Conservation (phyloP, 30 jellyfish, hydroid and myxozoan species). For the Mastigias papua region DNA sequence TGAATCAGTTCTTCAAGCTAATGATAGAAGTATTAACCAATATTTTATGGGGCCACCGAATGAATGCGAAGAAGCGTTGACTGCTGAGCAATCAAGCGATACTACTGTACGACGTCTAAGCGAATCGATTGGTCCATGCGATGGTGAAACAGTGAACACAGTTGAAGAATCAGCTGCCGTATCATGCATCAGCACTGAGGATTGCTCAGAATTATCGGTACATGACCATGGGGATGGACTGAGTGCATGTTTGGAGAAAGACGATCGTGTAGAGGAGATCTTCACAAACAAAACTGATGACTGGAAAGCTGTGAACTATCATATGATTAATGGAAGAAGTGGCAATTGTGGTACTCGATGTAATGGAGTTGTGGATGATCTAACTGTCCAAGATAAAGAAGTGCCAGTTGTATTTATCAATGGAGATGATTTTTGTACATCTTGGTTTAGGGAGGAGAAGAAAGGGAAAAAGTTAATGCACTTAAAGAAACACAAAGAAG, state of each 20-base stretch:
- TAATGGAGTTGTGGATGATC: neutral
- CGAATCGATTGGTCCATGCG: neutral
- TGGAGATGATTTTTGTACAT: constrained; percentile 30
- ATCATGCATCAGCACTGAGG: constrained; percentile 1
- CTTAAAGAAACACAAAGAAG: constrained; percentile 1
- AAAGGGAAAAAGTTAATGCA: neutral
- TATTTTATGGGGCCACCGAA: no score
- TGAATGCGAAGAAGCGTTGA: no score
- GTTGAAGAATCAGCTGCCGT: neutral
- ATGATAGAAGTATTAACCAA: no score
- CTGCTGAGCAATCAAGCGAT: no score
- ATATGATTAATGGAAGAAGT: constrained; percentile 1
- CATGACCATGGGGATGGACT: neutral
- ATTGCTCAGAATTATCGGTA: neutral
- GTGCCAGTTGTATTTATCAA: constrained; percentile 20
- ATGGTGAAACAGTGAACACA: neutral
- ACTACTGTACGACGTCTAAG: no score
- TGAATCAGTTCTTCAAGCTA: no score
- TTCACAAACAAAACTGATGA: constrained; percentile 62
- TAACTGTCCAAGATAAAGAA: neutral
- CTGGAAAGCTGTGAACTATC: constrained; percentile 64
- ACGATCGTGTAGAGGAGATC: constrained; percentile 40
- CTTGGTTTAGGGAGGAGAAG: constrained; percentile 14
- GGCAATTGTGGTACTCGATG: neutral
- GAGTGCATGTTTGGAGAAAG: neutral